phyloP scores from a whole-genome alignment of 2,797 vertebrate genomes.

The Discoglossus pictus region DNA sequence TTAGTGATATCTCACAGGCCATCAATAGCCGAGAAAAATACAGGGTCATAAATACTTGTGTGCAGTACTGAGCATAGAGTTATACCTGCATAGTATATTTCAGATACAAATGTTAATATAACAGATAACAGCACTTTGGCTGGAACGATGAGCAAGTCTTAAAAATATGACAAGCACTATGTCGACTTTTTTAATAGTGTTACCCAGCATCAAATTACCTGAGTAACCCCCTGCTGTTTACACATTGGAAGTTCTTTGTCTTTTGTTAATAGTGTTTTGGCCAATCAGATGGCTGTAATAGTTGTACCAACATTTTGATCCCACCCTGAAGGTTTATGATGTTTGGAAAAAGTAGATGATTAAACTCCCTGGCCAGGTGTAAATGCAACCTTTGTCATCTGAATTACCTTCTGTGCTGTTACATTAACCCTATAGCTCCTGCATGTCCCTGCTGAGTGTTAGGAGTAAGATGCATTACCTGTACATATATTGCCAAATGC shows the following conservation, averaged over 20 bases:
- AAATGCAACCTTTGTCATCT: conserved; percentile 98
- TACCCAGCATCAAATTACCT: conserved; percentile 16
- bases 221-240: conserved; percentile 36
- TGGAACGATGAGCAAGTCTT: not conserved
- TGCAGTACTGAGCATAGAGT: no score
- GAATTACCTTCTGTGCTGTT: conserved; percentile 67
- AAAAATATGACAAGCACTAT: not conserved
- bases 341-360: conserved; percentile 98
- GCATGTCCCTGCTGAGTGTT: conserved; percentile 51
- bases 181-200: conserved; percentile 1
- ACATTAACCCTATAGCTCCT: conserved; percentile 50
- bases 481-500: conserved; percentile 50
- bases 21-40: no score
- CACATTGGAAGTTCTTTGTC: conserved; percentile 39
- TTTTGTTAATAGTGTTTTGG: conserved; percentile 24
- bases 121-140: no score
- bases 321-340: conserved; percentile 67
- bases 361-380: conserved; percentile 94
- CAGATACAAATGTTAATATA: no score
- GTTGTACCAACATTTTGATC: conserved; percentile 39
- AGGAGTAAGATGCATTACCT: conserved; percentile 1
- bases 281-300: conserved; percentile 33
- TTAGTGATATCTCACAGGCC: no score
- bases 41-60: no score
- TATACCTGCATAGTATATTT: no score